phyloP scores from a whole-genome alignment of 2,888 invertebrate species.

The Cerceris ruficornis region DNA sequence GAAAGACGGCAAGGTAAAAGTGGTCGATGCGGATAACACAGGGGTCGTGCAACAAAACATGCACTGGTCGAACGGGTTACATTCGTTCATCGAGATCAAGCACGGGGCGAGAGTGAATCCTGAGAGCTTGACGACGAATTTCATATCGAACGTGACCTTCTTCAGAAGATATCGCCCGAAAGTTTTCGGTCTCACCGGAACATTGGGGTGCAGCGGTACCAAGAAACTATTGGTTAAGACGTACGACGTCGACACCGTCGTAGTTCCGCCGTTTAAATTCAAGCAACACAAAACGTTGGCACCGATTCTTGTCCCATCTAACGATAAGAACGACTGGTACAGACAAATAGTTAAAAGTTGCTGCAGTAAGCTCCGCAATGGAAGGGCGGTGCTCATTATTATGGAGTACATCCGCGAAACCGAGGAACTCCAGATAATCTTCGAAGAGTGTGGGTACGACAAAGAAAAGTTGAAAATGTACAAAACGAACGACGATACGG shows the following conservation, averaged over 20 bases:
- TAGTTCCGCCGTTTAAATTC: conserved; percentile 72
- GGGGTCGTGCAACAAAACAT: conserved; percentile 75
- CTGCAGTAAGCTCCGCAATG: conserved; percentile 33
- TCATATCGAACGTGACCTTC: conserved; percentile 77
- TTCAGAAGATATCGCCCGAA: conserved; percentile 65
- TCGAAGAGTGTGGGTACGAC: not conserved
- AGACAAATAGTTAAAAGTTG: conserved; percentile 39
- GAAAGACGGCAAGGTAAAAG: conserved; percentile 68
- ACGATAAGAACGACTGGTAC: conserved; percentile 36
- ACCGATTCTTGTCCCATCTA: conserved; percentile 52
- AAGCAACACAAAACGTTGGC: conserved; percentile 66
- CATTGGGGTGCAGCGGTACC: conserved; percentile 75
- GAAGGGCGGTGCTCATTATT: conserved; percentile 73
- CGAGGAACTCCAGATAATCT: not conserved
- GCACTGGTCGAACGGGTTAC: conserved; percentile 78
- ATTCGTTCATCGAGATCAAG: conserved; percentile 80
- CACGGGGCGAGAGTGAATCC: conserved; percentile 72
- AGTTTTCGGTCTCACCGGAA: conserved; percentile 79
- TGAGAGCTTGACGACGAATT: conserved; percentile 76
- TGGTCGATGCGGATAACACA: conserved; percentile 74
- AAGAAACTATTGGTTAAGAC: conserved; percentile 69
- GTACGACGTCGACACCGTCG: conserved; percentile 71
- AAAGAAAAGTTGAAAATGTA: conserved; percentile 9
- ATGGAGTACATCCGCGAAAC: conserved; percentile 14
- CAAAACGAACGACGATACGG: conserved; percentile 1